phyloP scores from a whole-genome alignment of 30 jellyfish, hydroid and myxozoan species.

The Sanderia malayensis region DNA sequence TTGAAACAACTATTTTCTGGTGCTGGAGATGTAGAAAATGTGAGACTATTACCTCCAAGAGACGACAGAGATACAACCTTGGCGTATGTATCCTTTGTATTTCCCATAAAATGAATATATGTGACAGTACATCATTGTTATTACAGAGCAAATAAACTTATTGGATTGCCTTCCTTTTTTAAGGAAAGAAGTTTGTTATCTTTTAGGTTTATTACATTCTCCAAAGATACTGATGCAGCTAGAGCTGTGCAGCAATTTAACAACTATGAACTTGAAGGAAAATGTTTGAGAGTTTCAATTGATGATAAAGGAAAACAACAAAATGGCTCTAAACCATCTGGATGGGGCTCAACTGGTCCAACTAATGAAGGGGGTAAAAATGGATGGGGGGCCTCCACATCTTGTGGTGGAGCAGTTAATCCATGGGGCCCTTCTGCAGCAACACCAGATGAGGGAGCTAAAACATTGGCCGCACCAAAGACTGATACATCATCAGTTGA shows the following conservation, averaged over 20 bases:
- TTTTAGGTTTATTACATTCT: slow-evolving; percentile 61
- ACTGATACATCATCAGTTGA: background rate
- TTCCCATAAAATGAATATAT: too few relatives aligned
- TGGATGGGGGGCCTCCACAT: slow-evolving; percentile 37
- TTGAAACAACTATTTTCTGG: slow-evolving; percentile 50
- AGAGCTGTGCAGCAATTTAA: slow-evolving; percentile 59
- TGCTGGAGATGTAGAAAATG: slow-evolving; percentile 66
- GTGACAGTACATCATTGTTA: too few relatives aligned
- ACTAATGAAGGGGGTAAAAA: background rate
- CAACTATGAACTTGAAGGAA: slow-evolving; percentile 68
- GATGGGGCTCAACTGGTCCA: background rate
- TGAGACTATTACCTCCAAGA: slow-evolving; percentile 68
- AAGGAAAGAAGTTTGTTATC: too few relatives aligned
- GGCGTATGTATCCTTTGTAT: slow-evolving; percentile 53
- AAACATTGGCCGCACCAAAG: background rate
- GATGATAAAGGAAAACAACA: slow-evolving; percentile 13
- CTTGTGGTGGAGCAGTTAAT: slow-evolving; percentile 1
- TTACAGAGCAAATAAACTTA: too few relatives aligned
- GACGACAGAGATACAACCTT: slow-evolving; percentile 80
- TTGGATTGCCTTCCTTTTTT: too few relatives aligned
- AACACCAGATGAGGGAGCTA: background rate
- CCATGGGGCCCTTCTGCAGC: slow-evolving; percentile 32
- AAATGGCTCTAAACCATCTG: background rate
- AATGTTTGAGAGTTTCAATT: slow-evolving; percentile 46
- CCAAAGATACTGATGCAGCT: slow-evolving; percentile 53